Evolutionary conservation across 2,888 invertebrate species (phyloP), one percentile per base, ranked within the genome.

Genomic region (Hemistola chrysoprasaria): DNA sequence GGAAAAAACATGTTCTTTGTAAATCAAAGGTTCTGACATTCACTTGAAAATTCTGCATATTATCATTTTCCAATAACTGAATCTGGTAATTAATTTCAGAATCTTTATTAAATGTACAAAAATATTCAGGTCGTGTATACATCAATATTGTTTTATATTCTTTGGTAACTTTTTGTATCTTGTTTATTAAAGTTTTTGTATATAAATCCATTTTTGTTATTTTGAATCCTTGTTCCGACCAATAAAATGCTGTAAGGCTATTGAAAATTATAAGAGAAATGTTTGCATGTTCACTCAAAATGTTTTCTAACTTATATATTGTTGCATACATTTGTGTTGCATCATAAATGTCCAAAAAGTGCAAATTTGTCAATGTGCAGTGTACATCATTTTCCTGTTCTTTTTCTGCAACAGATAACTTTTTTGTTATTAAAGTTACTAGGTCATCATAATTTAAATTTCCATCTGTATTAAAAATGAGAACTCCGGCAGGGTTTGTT

Each of bases 41-140:
- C 7, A 66, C 58, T 50, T 62, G 42, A 28, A 48, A 55, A 37
- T 39, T 44, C 25, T 23, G 52, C 30, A 40, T 46, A 30, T n/a
- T n/a, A n/a, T 37, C 37, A 31, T 46, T 44, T 6, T 50, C 47
- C 27, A 56, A 3, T 42, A 85, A 22, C 40, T 78, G 69, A 37
- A 91, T 73, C 57, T 75, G 78, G 54, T 80, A 84, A 55, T 84
- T 80, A 6, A 84, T 66, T 39, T 64, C 56, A 6, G 46, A 21
- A 38, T 77, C 76, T 61, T 78, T 86, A 50, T 48, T 81, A n/a
- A n/a, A n/a, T 25, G 89, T 84, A 58, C 69, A 71, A 61, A 90
- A 91, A 65, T 91, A 83, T 55, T 69, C 74, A 27, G 90, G 90
- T 68, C 81, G 87, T 34, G 90, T 91, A 56, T 90, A 92, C 22